Percentiles rank a stretch among this genome's conserved stretches.
Conservation (phyloP, 2,888 invertebrate species). For the Nymphalis polychloros region DNA sequence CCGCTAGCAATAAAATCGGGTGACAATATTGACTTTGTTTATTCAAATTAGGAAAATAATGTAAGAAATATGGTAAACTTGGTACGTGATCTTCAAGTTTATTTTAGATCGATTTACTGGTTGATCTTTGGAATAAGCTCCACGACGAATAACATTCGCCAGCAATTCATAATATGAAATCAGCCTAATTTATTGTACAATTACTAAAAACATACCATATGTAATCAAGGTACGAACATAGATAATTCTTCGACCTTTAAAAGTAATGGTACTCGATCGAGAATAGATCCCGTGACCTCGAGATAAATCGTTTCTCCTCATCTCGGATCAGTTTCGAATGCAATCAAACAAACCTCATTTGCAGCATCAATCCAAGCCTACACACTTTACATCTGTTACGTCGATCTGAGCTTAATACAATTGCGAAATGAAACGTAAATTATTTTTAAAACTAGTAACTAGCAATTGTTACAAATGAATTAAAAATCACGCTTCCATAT, state of each 20-base stretch:
- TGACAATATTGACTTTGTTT: constrained; percentile 41
- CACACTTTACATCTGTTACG: constrained; percentile 41
- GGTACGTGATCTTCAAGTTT: constrained; percentile 18
- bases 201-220: background rate
- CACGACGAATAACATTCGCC: too few species aligned
- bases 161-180: too few species aligned
- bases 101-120: constrained; percentile 9
- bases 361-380: constrained; percentile 51
- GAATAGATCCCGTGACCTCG: constrained; percentile 44
- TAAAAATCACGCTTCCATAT: too few species aligned
- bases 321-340: constrained; percentile 45
- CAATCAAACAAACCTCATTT: constrained; percentile 48
- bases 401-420: constrained; percentile 31
- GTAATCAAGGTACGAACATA: background rate
- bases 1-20: constrained; percentile 41
- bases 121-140: constrained; percentile 9
- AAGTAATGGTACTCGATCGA: constrained; percentile 31
- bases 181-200: too few species aligned
- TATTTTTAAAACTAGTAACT: background rate
- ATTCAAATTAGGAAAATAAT: constrained; percentile 40
- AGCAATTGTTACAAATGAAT: background rate
- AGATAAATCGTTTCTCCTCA: constrained; percentile 40
- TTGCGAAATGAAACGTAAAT: constrained; percentile 1
- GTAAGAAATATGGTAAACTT: constrained; percentile 31
- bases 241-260: constrained; percentile 27